Conservation (phyloP, 2,113 vertebrate genomes). For the Aegithalos caudatus region DNA sequence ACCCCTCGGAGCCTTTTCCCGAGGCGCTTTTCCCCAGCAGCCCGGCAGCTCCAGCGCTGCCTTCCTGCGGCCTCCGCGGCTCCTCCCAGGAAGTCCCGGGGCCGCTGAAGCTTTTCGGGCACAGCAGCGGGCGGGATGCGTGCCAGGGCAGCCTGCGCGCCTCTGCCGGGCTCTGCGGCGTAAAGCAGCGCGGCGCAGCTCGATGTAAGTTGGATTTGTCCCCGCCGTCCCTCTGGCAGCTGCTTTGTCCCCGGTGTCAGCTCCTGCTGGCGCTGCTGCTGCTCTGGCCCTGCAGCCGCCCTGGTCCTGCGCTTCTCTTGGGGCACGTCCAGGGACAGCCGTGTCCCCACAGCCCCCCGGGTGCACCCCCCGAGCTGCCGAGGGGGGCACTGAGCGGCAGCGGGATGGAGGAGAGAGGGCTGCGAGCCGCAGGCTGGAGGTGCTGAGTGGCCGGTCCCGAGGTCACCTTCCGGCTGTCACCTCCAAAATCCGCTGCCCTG, state of each 20-base stretch:
- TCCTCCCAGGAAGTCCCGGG: constrained; percentile 47
- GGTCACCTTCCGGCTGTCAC: neutral
- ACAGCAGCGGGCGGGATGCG: fast-evolving
- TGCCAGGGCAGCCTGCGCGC: neutral
- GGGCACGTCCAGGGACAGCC: neutral
- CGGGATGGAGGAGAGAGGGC: fast-evolving
- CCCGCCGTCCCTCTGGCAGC: neutral
- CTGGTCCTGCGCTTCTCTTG: neutral
- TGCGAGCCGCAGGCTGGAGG: neutral
- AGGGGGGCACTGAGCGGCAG: neutral
- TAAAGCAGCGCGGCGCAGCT: neutral
- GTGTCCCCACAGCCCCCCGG: neutral
- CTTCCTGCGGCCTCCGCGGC: neutral
- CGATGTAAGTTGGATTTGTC: constrained; percentile 10
- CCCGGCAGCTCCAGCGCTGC: neutral
- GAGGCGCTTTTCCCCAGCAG: fast-evolving
- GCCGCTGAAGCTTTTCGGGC: neutral
- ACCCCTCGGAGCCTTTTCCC: neutral
- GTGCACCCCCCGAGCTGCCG: neutral
- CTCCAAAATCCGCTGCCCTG: neutral
- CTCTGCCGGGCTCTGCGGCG: neutral
- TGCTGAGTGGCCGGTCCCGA: neutral
- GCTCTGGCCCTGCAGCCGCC: fast-evolving
- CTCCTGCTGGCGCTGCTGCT: neutral
- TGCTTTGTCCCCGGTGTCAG: neutral